phyloP scores from a whole-genome alignment of 1,140 invertebrate species.

The Meloidogyne floridensis region DNA sequence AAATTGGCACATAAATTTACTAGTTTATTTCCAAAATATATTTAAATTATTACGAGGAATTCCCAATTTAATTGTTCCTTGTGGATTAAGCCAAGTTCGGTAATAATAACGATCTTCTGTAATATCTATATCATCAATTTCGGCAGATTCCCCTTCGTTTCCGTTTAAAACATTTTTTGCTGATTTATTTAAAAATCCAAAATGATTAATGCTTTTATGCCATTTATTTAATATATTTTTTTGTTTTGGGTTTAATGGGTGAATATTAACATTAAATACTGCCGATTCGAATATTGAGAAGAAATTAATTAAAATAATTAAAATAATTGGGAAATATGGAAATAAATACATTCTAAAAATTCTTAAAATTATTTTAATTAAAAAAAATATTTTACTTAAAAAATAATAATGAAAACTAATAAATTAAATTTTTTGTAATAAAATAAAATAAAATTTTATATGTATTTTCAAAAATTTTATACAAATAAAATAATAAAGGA shows the following conservation, averaged over 20 bases:
- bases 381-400: too few relatives aligned
- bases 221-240: constrained; percentile 1
- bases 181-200: neutral
- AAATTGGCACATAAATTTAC: too few relatives aligned
- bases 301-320: neutral
- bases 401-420: too few relatives aligned
- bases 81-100: constrained; percentile 3
- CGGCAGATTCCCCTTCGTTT: neutral
- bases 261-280: neutral
- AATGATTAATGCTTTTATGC: neutral
- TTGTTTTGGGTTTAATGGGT: neutral
- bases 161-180: neutral
- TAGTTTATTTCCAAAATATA: too few relatives aligned
- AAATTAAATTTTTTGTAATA: too few relatives aligned
- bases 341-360: neutral
- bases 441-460: too few relatives aligned
- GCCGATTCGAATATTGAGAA: neutral
- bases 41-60: neutral
- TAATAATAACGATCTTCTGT: neutral
- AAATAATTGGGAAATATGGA: neutral
- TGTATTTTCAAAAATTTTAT: too few relatives aligned
- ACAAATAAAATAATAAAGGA: too few relatives aligned
- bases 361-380: neutral
- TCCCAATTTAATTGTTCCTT: neutral
- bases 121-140: neutral